Base-by-base conservation (phyloP, 2,888 invertebrate species). In the Notodonta dromedarius region DNA sequence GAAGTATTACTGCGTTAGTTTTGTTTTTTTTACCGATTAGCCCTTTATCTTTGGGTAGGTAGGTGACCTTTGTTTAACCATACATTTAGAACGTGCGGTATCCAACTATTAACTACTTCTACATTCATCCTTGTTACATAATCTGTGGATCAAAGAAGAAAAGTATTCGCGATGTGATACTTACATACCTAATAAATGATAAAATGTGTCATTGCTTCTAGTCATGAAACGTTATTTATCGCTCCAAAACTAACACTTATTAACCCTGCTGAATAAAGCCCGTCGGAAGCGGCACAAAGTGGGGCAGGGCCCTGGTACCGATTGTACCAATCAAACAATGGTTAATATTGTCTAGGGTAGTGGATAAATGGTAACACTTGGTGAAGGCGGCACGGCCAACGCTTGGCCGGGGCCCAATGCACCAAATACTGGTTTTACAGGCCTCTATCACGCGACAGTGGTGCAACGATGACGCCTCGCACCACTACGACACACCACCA, bases 301-400 rank as follows among this genome's bases (percentile, higher is more conserved):
- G 70, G 62, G 56, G 58, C 61, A 58, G n/a, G 39, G 65, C 69
- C 71, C 62, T 81, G 86, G 88, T 78, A 85, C 85, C 78, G 77
- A 76, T 78, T 70, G 88, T 84, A 83, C 87, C 82, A 78, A 80
- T 77, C 80, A 76, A 80, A 80, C 76, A 80, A 77, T 75, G 69
- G 72, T 66, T 70, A 71, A 73, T 74, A 74, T 71, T 70, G 66
- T 73, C 68, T 63, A 69, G 65, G 76, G 80, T 77, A 70, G 70
- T 71, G 67, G 78, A 84, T 87, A 89, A 90, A 88, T 85, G 87
- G 89, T 90, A 87, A 88, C 89, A 87, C 89, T 86, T 86, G 77
- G 87, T 78, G 85, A 76, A 79, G 82, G 81, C 78, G 85, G 85
- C 77, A 83, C 86, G 80, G 64, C 60, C 63, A 71, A 66, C 66